Evolutionary conservation across 2,797 vertebrate species (phyloP).

Genomic region (Pangasius mekongensis): DNA sequence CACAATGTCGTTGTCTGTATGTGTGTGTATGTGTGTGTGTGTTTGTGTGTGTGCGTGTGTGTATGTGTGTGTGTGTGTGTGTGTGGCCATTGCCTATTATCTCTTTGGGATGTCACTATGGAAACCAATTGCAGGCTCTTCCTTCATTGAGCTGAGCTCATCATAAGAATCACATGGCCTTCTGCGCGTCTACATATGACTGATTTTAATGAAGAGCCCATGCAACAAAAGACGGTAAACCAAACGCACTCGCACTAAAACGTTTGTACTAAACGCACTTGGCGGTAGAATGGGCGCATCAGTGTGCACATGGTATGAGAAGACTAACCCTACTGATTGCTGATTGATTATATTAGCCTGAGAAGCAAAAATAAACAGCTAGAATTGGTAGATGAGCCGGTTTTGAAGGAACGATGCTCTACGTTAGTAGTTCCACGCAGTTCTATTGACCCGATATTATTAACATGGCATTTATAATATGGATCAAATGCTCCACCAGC

Average conservation of each 20-base stretch:
- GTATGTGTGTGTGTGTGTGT: conserved; percentile 19
- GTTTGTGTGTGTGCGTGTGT: conserved; percentile 3
- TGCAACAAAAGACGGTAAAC: not conserved
- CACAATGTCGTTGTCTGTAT: not conserved
- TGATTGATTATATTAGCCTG: not conserved
- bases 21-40: conserved; percentile 21
- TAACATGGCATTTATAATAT: not conserved
- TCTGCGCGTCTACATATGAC: conserved; percentile 40
- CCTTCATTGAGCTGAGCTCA: conserved; percentile 52
- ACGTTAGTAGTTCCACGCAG: not conserved
- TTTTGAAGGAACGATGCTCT: too few species aligned
- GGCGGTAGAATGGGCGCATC: not conserved
- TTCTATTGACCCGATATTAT: not conserved
- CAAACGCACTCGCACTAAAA: not conserved
- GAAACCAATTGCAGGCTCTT: conserved; percentile 59
- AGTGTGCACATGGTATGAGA: not conserved
- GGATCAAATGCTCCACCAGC: not conserved
- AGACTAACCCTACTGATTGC: not conserved
- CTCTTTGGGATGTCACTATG: conserved; percentile 60
- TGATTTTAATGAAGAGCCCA: conserved; percentile 41
- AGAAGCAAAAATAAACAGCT: not conserved
- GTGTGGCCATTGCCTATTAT: conserved; percentile 53
- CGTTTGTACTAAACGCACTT: not conserved
- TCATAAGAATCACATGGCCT: conserved; percentile 49
- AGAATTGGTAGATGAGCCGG: not conserved